phyloP scores from a whole-genome alignment of 2,797 vertebrate genomes.

The Okamejei kenojei region DNA sequence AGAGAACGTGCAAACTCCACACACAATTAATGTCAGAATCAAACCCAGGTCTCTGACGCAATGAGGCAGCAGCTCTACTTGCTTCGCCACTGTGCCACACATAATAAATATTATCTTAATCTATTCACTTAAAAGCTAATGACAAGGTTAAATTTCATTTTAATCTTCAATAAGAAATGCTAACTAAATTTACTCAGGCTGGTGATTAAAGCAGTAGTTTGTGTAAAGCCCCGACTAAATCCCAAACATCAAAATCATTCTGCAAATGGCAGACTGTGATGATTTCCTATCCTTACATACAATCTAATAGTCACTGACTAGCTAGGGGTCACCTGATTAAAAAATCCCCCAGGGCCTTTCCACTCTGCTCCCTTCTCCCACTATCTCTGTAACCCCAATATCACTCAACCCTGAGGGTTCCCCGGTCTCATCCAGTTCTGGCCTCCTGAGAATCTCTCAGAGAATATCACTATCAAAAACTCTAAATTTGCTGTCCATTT shows the following conservation, averaged over 20 bases:
- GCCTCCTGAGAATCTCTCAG: neutral
- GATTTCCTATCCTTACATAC: neutral
- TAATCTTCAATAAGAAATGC: neutral
- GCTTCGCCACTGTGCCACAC: too few species aligned
- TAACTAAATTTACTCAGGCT: neutral
- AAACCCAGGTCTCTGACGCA: too few species aligned
- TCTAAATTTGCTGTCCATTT: too few species aligned
- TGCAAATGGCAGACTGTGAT: neutral
- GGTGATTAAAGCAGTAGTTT: neutral
- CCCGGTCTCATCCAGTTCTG: neutral
- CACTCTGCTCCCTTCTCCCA: too few species aligned
- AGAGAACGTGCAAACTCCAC: too few species aligned
- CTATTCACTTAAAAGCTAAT: neutral
- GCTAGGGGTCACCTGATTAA: neutral
- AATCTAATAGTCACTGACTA: neutral
- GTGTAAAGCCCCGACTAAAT: neutral
- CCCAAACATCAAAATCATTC: neutral
- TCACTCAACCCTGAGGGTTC: neutral
- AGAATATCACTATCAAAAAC: too few species aligned
- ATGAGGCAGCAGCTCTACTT: too few species aligned
- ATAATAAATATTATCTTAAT: neutral
- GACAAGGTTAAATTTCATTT: neutral
- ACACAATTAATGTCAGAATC: too few species aligned
- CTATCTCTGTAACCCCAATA: too few species aligned
- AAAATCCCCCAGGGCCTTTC: neutral